Evolutionary conservation across 2,113 vertebrate species (phyloP), one percentile per base, ranked within the genome.

Genomic region (Tragelaphus scriptus): DNA sequence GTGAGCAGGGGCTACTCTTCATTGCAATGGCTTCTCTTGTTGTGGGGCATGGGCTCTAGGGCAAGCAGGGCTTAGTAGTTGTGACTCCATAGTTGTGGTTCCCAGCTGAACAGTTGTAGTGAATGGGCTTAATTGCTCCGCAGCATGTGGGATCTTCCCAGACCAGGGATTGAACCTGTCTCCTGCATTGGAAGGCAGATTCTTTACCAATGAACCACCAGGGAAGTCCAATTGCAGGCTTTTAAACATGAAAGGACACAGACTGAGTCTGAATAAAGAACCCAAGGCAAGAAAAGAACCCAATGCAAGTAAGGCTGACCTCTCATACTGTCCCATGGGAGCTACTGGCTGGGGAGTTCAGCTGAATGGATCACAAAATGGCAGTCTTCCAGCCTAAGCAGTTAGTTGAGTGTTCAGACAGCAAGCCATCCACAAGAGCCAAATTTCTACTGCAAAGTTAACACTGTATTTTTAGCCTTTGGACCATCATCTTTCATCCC

Each of bases 401-500:
- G 87, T 19, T 92, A 23, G 8, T 1, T 17, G 81, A 92, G 53
- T 55, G 75, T 88, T 82, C 3, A 23, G 79, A 91, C 63, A 86
- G 44, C 32, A 61, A n/a, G 79, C 80, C 65, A 71, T 19, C 82
- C 44, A 21, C 0, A 0, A 92, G 7, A 71, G 96, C 93, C 95
- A 97, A 77, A 14, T 90, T 96, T 93, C 95, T 93, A 88, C 94
- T 90, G 61, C 86, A 68, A 53, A 63, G 30, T 81, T 89, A 92
- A 85, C 36, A 58, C 44, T 94, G 92, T 97, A 93, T 82, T 98
- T 98, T 96, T 95, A 71, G 81, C 84, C n/a, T 90, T 95, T 95
- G 92, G 91, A 51, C 55, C 30, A 15, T 68, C 71, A 95, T 95
- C 61, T 95, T 95, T 94, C 92, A 96, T 75, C 36, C 65, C 32